A percentile compares a stretch with the other conserved stretches of the same genome.
These are phyloP conservation scores for Scaptomyza cyrtandrae DNA, from an alignment of 2,888 invertebrate genomes.

Conservation along the genomic window DNA sequence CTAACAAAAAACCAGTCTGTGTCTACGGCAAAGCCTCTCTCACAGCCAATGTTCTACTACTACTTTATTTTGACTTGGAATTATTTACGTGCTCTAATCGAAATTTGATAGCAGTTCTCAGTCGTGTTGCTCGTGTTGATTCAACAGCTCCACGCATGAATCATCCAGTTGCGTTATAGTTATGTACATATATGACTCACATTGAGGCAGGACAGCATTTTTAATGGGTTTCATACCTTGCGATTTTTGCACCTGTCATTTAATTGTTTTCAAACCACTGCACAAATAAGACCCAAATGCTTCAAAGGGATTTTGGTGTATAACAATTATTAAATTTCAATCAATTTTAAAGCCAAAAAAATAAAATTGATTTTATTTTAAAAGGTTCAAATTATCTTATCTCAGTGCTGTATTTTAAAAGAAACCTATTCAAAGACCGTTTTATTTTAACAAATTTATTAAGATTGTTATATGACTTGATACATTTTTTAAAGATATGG, in stretches of 20 bases:
- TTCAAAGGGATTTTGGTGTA: background rate
- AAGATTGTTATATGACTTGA: background rate
- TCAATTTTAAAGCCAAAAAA: no score
- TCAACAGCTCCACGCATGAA: conserved; percentile 18
- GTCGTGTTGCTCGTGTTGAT: background rate
- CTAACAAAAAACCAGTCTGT: conserved; percentile 33
- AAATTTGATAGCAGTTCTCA: conserved; percentile 1
- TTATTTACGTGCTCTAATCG: conserved; percentile 15
- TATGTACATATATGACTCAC: conserved; percentile 31
- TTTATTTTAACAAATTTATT: background rate
- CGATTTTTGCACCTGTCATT: background rate
- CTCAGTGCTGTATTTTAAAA: background rate
- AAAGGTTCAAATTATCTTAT: background rate
- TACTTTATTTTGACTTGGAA: background rate
- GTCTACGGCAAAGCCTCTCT: conserved; percentile 6
- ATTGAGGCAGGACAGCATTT: conserved; percentile 39
- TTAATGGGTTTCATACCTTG: background rate
- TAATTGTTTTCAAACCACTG: background rate
- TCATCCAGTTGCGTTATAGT: conserved; percentile 19
- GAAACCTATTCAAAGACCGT: background rate
- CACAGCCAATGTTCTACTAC: background rate
- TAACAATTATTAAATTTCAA: background rate
- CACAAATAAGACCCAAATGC: background rate
- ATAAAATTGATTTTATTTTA: background rate
- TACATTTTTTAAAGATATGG: background rate